These are phyloP conservation scores for Drosophila multiciliata DNA, from an alignment of 2,888 invertebrate species.

Conservation along the genomic window DNA sequence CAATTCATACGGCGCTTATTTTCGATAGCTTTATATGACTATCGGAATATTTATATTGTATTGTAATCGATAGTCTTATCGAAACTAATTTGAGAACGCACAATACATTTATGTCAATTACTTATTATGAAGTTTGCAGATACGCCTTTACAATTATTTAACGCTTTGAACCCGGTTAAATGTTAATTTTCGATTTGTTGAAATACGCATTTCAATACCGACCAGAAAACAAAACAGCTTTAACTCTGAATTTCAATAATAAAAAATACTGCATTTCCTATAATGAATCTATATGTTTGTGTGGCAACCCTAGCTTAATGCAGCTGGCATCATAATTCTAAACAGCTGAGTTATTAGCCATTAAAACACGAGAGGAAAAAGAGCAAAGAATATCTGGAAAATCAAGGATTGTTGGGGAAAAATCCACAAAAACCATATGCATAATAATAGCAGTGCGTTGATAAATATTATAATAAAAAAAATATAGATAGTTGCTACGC, in stretches of 20 bases:
- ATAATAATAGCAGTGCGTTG: slow-evolving; percentile 1
- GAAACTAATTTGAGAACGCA: not conserved
- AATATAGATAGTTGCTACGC: slow-evolving; percentile 1
- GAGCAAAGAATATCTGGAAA: slow-evolving; percentile 20
- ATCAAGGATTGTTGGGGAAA: slow-evolving; percentile 41
- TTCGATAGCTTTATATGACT: not conserved
- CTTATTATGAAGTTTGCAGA: not conserved
- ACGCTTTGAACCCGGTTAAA: not conserved
- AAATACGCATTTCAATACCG: not conserved
- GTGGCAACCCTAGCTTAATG: slow-evolving; percentile 36
- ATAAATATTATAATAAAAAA: slow-evolving; percentile 5
- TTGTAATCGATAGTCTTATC: not conserved
- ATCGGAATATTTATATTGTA: not conserved
- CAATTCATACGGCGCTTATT: not conserved
- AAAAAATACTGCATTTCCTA: slow-evolving; percentile 22
- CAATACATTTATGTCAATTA: too few relatives aligned
- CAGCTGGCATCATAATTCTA: slow-evolving; percentile 56
- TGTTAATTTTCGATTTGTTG: not conserved
- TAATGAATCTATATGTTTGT: not conserved
- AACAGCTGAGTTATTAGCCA: slow-evolving; percentile 60
- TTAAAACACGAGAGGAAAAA: slow-evolving; percentile 49
- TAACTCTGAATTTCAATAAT: not conserved
- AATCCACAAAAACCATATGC: slow-evolving; percentile 3
- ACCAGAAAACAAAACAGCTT: not conserved
- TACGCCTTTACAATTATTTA: not conserved